Percentiles rank a stretch among this genome's conserved stretches.
Conservation (phyloP, 2,888 invertebrate genomes). For the Leptopilina syphax region DNA sequence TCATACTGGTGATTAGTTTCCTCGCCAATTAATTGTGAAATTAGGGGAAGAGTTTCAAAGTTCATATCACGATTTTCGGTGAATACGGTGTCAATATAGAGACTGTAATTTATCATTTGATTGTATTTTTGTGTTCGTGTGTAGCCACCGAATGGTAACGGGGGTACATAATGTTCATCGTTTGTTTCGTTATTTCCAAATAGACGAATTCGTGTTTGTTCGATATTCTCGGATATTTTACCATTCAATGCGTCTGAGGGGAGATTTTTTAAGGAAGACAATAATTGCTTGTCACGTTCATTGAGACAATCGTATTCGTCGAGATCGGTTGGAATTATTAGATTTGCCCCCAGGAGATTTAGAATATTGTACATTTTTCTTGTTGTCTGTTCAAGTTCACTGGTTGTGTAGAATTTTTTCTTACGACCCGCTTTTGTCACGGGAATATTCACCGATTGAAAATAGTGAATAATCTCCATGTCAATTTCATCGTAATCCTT, state of each 20-base stretch:
- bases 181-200: constrained; percentile 54
- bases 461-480: constrained; percentile 63
- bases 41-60: constrained; percentile 54
- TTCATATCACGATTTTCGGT: constrained; percentile 45
- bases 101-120: constrained; percentile 54
- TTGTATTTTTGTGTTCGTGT: background rate
- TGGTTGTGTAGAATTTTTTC: constrained; percentile 57
- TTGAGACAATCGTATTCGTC: constrained; percentile 53
- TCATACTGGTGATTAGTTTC: constrained; percentile 48
- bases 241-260: background rate
- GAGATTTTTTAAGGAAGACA: constrained; percentile 55
- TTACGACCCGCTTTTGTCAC: background rate
- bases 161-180: constrained; percentile 61
- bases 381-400: constrained; percentile 74
- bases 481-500: constrained; percentile 63
- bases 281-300: constrained; percentile 63
- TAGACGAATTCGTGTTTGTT: constrained; percentile 60
- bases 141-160: constrained; percentile 60
- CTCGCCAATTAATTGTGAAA: constrained; percentile 53
- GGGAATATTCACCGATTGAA: constrained; percentile 45
- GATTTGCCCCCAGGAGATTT: constrained; percentile 64
- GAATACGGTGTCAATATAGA: constrained; percentile 43
- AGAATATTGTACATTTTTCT: constrained; percentile 75
- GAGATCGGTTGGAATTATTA: constrained; percentile 59
- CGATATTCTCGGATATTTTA: constrained; percentile 41